A percentile compares a stretch with the other conserved stretches of the same genome.
Evolutionary conservation across 1,140 invertebrate genomes (phyloP).

Genomic region (Nephila pilipes): DNA sequence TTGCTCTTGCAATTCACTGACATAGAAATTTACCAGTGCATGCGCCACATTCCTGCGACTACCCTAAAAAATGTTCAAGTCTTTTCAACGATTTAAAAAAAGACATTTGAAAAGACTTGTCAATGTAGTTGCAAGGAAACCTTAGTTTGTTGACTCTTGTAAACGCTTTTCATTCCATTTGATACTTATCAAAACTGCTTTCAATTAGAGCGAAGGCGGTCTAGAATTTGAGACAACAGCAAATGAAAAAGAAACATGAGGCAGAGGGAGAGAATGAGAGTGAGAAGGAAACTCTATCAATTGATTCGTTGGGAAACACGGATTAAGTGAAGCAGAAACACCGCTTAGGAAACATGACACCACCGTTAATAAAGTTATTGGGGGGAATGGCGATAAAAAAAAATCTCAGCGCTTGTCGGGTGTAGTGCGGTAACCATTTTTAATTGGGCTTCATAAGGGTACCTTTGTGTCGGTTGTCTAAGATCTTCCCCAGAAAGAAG

Average conservation of each 20-base stretch:
- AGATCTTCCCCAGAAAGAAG: constrained; percentile 36
- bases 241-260: not conserved
- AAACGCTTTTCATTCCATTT: not conserved
- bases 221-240: not conserved
- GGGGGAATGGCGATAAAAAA: constrained; percentile 18
- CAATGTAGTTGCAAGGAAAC: no score
- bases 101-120: no score
- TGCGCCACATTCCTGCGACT: no score
- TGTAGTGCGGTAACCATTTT: constrained; percentile 4
- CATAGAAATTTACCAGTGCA: no score
- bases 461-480: constrained; percentile 57
- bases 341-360: constrained; percentile 38
- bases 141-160: no score
- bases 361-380: constrained; percentile 47
- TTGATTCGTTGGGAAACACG: constrained; percentile 10
- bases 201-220: not conserved
- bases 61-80: no score
- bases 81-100: no score
- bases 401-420: constrained; percentile 2
- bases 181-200: not conserved
- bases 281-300: not conserved
- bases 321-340: constrained; percentile 39
- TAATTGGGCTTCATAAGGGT: constrained; percentile 60
- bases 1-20: no score
- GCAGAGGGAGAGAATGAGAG: not conserved